phyloP scores from a whole-genome alignment of 1,140 invertebrate species.

The Helicoverpa armigera region DNA sequence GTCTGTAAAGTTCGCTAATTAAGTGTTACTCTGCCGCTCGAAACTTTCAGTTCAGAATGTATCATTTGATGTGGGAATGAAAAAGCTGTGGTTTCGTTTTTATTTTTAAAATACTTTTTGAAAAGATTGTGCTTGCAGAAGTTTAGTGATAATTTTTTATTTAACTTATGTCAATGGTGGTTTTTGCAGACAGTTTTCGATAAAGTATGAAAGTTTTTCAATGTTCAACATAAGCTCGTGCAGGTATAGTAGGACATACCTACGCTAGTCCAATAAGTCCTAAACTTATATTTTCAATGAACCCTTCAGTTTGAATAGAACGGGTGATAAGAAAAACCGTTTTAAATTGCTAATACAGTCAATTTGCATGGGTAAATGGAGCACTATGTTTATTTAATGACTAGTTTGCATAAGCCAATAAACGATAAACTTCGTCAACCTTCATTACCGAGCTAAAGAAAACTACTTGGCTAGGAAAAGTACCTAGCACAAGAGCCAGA shows the following conservation, averaged over 20 bases:
- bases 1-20: background rate
- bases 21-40: background rate
- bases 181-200: too few relatives aligned
- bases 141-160: too few relatives aligned
- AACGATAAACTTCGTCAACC: background rate
- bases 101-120: too few relatives aligned
- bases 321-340: constrained; percentile 15
- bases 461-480: too few relatives aligned
- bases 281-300: background rate
- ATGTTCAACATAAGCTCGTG: too few relatives aligned
- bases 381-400: constrained; percentile 4
- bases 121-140: too few relatives aligned
- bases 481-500: too few relatives aligned
- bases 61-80: constrained; percentile 2
- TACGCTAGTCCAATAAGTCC: background rate
- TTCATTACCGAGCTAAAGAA: background rate
- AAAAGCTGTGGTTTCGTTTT: too few relatives aligned
- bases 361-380: constrained; percentile 32
- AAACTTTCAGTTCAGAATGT: constrained; percentile 12
- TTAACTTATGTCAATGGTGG: too few relatives aligned
- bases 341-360: constrained; percentile 24
- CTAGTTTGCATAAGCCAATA: constrained; percentile 26
- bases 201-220: too few relatives aligned
- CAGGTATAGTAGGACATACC: too few relatives aligned
- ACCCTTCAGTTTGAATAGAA: background rate